Evolutionary conservation across 2,113 vertebrate genomes (phyloP).

Genomic region (Siniperca knerii): DNA sequence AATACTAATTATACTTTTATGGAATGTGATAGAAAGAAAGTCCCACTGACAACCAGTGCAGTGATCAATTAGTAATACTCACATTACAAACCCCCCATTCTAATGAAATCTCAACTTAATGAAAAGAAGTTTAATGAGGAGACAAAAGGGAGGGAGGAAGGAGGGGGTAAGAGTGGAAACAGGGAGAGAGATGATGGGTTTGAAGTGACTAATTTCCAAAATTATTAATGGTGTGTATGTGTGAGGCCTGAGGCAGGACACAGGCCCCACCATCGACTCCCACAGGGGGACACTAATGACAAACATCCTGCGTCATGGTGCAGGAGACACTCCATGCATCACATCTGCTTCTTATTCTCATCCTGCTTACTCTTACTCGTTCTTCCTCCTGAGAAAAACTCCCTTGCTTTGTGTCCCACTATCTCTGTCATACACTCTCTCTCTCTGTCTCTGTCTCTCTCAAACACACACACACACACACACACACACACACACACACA

Average conservation of each 20-base stretch:
- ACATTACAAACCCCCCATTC: not conserved
- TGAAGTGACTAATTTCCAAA: constrained; percentile 50
- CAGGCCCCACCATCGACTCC: constrained; percentile 50
- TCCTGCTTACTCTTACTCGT: constrained; percentile 17
- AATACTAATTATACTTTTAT: not conserved
- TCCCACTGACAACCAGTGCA: not conserved
- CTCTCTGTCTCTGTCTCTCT: too few species aligned
- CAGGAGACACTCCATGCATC: constrained; percentile 43
- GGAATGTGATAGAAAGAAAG: not conserved
- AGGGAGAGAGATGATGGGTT: constrained; percentile 6
- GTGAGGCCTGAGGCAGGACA: constrained; percentile 47
- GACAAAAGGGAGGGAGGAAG: not conserved
- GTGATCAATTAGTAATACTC: not conserved
- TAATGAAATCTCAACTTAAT: constrained; percentile 12
- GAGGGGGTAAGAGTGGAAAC: not conserved
- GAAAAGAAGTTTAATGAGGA: constrained; percentile 24
- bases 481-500: constrained; percentile 18
- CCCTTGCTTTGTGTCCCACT: not conserved
- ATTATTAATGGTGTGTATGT: constrained; percentile 39
- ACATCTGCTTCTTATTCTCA: constrained; percentile 56
- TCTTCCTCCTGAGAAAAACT: constrained; percentile 42
- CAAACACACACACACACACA: not conserved
- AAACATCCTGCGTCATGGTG: constrained; percentile 69
- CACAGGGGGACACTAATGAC: constrained; percentile 65
- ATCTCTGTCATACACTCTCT: not conserved